phyloP scores from a whole-genome alignment of 1,140 invertebrate genomes.

The Sogatella furcifera region DNA sequence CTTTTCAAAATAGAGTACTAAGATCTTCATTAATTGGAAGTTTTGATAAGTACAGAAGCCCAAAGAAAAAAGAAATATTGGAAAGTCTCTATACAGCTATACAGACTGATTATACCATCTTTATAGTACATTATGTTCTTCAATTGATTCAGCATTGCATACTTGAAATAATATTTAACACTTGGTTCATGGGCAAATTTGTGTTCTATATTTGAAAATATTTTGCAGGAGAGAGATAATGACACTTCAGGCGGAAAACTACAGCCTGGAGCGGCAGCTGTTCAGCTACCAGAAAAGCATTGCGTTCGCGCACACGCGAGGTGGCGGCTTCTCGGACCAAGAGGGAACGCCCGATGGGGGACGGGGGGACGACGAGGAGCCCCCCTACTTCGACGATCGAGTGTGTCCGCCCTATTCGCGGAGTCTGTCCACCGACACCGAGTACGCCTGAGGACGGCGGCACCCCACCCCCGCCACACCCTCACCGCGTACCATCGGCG shows the following conservation, averaged over 20 bases:
- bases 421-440: slow-evolving; percentile 55
- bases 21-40: too few relatives aligned
- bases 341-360: slow-evolving; percentile 31
- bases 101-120: too few relatives aligned
- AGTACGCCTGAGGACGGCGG: slow-evolving; percentile 51
- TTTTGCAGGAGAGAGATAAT: slow-evolving; percentile 62
- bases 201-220: too few relatives aligned
- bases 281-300: slow-evolving; percentile 81
- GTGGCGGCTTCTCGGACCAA: slow-evolving; percentile 36
- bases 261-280: slow-evolving; percentile 71
- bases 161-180: too few relatives aligned
- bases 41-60: too few relatives aligned
- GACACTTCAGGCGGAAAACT: slow-evolving; percentile 75
- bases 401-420: slow-evolving; percentile 41
- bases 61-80: too few relatives aligned
- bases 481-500: not conserved
- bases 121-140: too few relatives aligned
- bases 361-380: slow-evolving; percentile 23
- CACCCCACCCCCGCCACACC: not conserved
- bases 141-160: too few relatives aligned
- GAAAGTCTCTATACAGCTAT: too few relatives aligned
- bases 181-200: too few relatives aligned
- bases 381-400: slow-evolving; percentile 27
- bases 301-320: slow-evolving; percentile 56
- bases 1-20: too few relatives aligned